Conservation (phyloP, 2,888 invertebrate species). For the Phortica okadai region DNA sequence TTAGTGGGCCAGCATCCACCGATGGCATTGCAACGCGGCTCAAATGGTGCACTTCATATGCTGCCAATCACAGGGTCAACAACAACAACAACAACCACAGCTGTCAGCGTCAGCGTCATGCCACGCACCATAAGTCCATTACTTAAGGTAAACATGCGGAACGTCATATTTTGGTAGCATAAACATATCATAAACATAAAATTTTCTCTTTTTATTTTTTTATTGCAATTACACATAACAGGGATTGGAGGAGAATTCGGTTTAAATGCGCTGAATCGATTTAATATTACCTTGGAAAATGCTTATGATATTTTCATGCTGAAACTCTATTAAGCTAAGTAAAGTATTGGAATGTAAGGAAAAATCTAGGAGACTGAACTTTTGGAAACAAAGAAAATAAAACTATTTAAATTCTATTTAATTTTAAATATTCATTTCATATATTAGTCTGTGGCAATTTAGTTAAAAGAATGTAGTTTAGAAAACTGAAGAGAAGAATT, state of each 20-base stretch:
- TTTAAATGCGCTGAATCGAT: constrained; percentile 53
- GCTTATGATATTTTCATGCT: constrained; percentile 3
- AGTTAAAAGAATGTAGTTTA: constrained; percentile 1
- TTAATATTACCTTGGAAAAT: neutral
- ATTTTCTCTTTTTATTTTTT: constrained; percentile 34
- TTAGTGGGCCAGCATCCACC: constrained; percentile 78
- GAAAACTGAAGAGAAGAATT: neutral
- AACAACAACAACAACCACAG: constrained; percentile 56
- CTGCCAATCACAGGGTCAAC: constrained; percentile 60
- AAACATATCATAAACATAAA: neutral
- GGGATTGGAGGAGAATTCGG: constrained; percentile 75
- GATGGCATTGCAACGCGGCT: constrained; percentile 72
- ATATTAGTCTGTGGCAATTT: neutral
- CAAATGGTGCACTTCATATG: constrained; percentile 75
- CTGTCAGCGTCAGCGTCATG: constrained; percentile 64
- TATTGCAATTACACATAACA: constrained; percentile 57
- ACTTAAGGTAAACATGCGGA: constrained; percentile 71
- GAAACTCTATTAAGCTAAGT: constrained; percentile 26
- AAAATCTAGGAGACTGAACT: constrained; percentile 66
- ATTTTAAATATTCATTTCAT: neutral
- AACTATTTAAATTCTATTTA: neutral
- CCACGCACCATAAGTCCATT: constrained; percentile 75
- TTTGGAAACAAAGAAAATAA: constrained; percentile 37
- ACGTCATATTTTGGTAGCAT: neutral
- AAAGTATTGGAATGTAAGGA: constrained; percentile 44